Evolutionary conservation across 2,113 vertebrate genomes (phyloP).

Genomic region (Chloropsis hardwickii): DNA sequence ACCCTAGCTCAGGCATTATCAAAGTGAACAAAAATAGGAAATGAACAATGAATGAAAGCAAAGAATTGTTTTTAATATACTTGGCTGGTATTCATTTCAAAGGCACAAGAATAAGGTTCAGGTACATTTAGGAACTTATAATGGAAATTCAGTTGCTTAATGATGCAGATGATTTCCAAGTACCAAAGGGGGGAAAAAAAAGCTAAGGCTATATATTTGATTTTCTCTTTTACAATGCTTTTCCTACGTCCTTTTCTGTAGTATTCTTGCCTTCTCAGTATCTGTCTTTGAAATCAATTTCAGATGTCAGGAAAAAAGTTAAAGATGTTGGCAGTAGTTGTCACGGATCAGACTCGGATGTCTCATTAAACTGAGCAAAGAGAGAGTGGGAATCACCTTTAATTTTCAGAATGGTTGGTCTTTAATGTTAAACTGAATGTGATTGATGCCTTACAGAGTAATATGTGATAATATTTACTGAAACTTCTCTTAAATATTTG

Average conservation of each 20-base stretch:
- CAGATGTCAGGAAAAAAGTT: slow-evolving; percentile 14
- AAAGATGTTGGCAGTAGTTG: neutral
- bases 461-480: slow-evolving; percentile 32
- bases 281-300: slow-evolving; percentile 34
- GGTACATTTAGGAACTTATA: neutral
- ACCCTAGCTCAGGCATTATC: neutral
- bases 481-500: neutral
- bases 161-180: neutral
- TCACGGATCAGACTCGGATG: neutral
- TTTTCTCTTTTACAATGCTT: neutral
- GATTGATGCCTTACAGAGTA: slow-evolving; percentile 17
- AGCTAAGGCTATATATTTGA: neutral
- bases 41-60: neutral
- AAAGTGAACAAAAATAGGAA: neutral
- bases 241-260: neutral
- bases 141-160: neutral
- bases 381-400: neutral
- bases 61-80: neutral
- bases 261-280: neutral
- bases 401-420: slow-evolving; percentile 8
- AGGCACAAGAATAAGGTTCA: neutral
- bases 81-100: neutral
- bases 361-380: slow-evolving; percentile 16
- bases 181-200: neutral
- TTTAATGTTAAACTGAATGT: neutral